Percentiles rank a stretch among this genome's conserved stretches.
Evolutionary conservation across 2,888 invertebrate species (phyloP).

Genomic region (Acrobasis repandana): DNA sequence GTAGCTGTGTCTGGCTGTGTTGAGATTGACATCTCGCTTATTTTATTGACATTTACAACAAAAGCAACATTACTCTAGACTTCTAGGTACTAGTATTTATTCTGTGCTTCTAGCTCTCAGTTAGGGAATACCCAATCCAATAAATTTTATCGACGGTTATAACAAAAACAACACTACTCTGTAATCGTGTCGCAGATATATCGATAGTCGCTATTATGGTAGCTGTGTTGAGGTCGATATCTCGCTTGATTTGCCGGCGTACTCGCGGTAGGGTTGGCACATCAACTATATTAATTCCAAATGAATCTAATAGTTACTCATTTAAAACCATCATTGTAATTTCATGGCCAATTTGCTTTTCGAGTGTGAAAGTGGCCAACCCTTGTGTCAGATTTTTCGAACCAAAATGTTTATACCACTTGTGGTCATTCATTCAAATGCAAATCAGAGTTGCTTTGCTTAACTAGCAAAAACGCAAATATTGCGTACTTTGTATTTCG

Average conservation of each 20-base stretch:
- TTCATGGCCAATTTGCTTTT: too few species aligned
- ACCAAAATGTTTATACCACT: too few species aligned
- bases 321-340: background rate
- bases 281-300: background rate
- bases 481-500: too few species aligned
- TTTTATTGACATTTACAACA: too few species aligned
- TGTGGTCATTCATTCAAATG: too few species aligned
- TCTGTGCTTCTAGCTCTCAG: constrained; percentile 44
- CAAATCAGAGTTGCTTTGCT: too few species aligned
- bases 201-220: constrained; percentile 19
- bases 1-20: constrained; percentile 33
- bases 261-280: constrained; percentile 44
- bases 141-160: background rate
- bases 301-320: background rate
- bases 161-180: constrained; percentile 11
- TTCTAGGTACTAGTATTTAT: too few species aligned
- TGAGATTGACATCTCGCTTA: constrained; percentile 50
- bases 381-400: too few species aligned
- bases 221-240: constrained; percentile 45
- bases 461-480: too few species aligned
- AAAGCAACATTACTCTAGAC: too few species aligned
- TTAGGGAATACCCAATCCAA: background rate
- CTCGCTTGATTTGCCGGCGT: constrained; percentile 54
- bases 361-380: too few species aligned
- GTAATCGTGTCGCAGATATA: constrained; percentile 18